Evolutionary conservation across 2,888 invertebrate species (phyloP), one percentile per base, ranked within the genome.

Genomic region (Leucozona laternaria): DNA sequence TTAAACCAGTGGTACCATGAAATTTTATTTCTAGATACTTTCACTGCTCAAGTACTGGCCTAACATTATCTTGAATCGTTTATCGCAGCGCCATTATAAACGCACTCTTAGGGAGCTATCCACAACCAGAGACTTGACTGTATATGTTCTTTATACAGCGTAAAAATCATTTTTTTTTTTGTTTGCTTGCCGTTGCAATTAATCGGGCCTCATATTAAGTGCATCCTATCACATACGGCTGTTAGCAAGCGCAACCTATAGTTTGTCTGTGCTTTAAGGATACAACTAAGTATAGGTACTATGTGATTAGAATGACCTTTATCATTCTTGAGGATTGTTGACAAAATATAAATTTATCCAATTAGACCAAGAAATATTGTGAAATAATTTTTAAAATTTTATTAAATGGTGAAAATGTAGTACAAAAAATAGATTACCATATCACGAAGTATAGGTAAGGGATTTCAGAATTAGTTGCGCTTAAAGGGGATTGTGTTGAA

Each of bases 331-430:
- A 68, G 37, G 20, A 53, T 25, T 50, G 68, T 68, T 53, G 37
- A 68, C 53, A 53, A 25, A n/a, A 68, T 53, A 37, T n/a, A 68
- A 53, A 68, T 68, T 68, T 53, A 68, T 68, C 48, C 68, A 68
- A 50, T 66, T 66, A 34, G 10, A 66, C 8, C 15, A 17, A 15
- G 34, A 66, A 50, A n/a, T 66, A 13, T 22, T 22, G 15, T n/a
- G n/a, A n/a, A n/a, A n/a, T n/a, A n/a, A n/a, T n/a, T n/a, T n/a
- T n/a, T n/a, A n/a, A n/a, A 45, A 66, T 13, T 20, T 15, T 17
- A 11, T 22, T 25, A 25, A 45, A 45, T 17, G 10, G 0, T 1
- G 1, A 28, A 45, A 45, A 17, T 25, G 7, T 11, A 43, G 4
- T 8, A 62, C n/a, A n/a, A 31, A 45, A 48, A 22, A 15, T 1